Evolutionary conservation across 2,797 vertebrate genomes (phyloP).

Genomic region (Falco columbarius): DNA sequence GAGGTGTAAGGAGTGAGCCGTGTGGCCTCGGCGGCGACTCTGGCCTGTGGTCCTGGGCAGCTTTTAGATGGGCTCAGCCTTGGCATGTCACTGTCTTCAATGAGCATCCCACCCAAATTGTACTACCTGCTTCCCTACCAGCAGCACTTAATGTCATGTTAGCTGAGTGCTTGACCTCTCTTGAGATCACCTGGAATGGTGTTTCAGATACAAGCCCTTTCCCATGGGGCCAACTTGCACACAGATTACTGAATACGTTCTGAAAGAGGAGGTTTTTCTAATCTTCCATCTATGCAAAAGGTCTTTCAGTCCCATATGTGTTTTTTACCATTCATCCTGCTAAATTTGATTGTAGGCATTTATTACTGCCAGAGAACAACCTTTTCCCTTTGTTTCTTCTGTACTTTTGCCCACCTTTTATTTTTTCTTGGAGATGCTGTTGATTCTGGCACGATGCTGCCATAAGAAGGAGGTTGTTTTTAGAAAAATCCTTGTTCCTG

Average conservation of each 20-base stretch:
- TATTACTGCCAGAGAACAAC: background rate
- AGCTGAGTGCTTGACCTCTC: background rate
- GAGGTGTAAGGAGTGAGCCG: background rate
- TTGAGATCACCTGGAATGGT: background rate
- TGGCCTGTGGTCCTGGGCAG: background rate
- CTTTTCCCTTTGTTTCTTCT: constrained; percentile 17
- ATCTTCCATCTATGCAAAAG: background rate
- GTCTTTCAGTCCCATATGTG: background rate
- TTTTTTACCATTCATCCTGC: background rate
- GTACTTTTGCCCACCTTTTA: background rate
- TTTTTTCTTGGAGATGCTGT: background rate
- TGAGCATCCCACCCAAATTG: background rate
- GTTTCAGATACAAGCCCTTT: background rate
- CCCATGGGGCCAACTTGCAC: background rate
- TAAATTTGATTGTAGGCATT: background rate
- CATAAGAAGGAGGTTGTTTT: background rate
- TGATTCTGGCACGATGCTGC: background rate
- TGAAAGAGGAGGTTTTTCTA: background rate
- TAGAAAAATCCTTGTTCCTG: background rate
- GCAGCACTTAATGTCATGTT: background rate
- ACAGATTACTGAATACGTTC: background rate
- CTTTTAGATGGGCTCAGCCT: background rate
- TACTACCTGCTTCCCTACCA: background rate
- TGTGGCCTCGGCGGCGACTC: background rate
- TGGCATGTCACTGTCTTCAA: rapidly evolving